Percentiles rank a stretch among this genome's conserved stretches.
Conservation (phyloP, 1,140 invertebrate species). For the Caenorhabditis inopinata region DNA sequence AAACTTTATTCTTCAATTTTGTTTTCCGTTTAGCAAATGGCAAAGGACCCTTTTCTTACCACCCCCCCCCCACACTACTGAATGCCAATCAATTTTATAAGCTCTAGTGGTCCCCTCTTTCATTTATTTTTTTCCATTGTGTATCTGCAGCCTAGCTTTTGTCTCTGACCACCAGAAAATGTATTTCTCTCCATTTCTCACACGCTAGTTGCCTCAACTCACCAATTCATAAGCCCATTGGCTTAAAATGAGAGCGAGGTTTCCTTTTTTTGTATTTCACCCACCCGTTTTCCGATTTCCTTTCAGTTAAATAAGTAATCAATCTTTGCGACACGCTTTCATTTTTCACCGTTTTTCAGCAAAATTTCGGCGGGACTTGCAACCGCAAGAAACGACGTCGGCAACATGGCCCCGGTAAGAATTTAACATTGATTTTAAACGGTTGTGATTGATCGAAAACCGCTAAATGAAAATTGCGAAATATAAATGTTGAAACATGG, state of each 20-base stretch:
- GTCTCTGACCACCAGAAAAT: too few species aligned
- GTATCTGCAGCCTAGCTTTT: not conserved
- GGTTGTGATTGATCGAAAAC: too few species aligned
- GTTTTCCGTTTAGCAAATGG: not conserved
- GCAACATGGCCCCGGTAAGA: slow-evolving; percentile 17
- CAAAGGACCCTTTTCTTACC: too few species aligned
- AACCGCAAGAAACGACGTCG: slow-evolving; percentile 23
- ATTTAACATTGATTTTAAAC: too few species aligned
- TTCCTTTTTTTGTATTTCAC: not conserved
- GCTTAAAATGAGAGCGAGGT: slow-evolving; percentile 17
- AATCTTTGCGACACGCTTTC: not conserved
- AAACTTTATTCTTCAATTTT: slow-evolving; percentile 5
- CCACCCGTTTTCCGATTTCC: not conserved
- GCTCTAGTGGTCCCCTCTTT: not conserved
- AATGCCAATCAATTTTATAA: too few species aligned
- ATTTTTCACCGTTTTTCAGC: slow-evolving; percentile 5
- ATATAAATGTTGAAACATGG: too few species aligned
- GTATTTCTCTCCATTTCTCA: not conserved
- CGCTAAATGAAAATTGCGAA: too few species aligned
- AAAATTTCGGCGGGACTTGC: slow-evolving; percentile 33
- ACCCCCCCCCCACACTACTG: not conserved
- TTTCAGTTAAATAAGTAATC: not conserved
- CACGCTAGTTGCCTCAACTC: not conserved
- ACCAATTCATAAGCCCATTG: not conserved
- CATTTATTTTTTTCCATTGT: not conserved